Base-by-base conservation (phyloP, 2,888 invertebrate species). In the Meteorus colon region DNA sequence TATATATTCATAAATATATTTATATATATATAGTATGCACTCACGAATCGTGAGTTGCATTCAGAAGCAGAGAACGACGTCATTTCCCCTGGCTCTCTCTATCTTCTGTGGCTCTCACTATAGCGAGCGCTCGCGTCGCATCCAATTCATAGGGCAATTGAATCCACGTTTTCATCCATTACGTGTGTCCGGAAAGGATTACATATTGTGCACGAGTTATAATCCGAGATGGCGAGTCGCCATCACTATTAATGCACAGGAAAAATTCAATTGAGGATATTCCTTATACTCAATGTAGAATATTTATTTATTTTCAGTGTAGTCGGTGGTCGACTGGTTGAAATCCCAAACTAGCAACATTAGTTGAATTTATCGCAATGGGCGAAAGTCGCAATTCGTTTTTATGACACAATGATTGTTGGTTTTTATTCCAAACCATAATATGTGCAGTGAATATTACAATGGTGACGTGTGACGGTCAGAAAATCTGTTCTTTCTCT, bases 81-180 rank as follows among this genome's bases (percentile, higher is more conserved):
- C 55, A 4, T 19, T 48, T 48, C 14, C 16, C 16, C 48, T 48
- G 0, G 34, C 48, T 48, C n/a, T 16, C 48, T 48, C 48, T 48
- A n/a, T 48, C 48, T 16, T n/a, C 19, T 24, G 19, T 19, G 55
- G 19, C 24, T 55, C 55, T 55, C 19, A 4, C 72, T 48, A 74
- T 48, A 68, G 75, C 62, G 59, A 60, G 74, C 69, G 19, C 72
- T 72, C 69, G 77, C 77, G 74, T 81, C 79, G 80, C 82, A 79
- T 81, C 82, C 86, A 85, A 88, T 87, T 87, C 87, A 86, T 70
- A 82, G 37, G 83, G 83, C 88, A 87, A 89, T 89, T 88, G 87
- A 88, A 89, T 88, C 86, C 85, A 86, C 85, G 84, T 86, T 87
- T 86, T 84, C 86, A 84, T 85, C 87, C 86, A 86, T 88, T 88